A percentile compares a stretch with the other conserved stretches of the same genome.
These are phyloP conservation scores for Atrichornis clamosus DNA, from an alignment of 2,113 vertebrate genomes.

Conservation along the genomic window DNA sequence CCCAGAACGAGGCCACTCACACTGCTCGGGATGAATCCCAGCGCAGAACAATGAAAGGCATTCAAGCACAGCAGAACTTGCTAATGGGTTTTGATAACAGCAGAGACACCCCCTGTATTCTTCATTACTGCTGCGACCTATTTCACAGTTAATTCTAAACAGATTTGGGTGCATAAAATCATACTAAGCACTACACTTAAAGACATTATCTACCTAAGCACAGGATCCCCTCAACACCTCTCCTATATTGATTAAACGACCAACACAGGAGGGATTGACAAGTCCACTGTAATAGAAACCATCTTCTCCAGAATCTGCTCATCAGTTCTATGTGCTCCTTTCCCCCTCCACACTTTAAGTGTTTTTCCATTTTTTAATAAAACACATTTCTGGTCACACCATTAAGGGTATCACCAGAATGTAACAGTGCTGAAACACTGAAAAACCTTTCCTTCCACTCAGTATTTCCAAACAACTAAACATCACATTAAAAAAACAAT, in stretches of 20 bases:
- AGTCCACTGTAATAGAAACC: not conserved
- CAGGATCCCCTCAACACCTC: conserved; percentile 10
- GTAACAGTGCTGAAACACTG: not conserved
- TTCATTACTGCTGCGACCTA: conserved; percentile 38
- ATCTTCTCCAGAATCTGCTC: not conserved
- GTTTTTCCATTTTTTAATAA: not conserved
- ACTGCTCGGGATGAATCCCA: conserved; percentile 28
- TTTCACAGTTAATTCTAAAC: conserved; percentile 55
- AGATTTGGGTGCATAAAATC: conserved; percentile 34
- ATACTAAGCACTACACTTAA: conserved; percentile 1
- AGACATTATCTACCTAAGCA: not conserved
- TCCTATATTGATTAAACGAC: conserved; percentile 32
- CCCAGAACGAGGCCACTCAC: conserved; percentile 42
- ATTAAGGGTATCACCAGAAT: not conserved
- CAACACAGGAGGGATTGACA: not conserved
- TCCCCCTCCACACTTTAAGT: not conserved
- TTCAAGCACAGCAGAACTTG: conserved; percentile 57
- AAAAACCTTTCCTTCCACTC: not conserved
- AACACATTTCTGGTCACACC: not conserved
- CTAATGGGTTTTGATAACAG: conserved; percentile 57
- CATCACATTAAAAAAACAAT: not conserved
- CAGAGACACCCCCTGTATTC: conserved; percentile 33
- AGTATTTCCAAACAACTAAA: not conserved
- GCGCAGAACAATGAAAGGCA: conserved; percentile 56
- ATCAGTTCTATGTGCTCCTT: not conserved